These are phyloP conservation scores for Melanotaenia duboulayi DNA, from an alignment of 2,113 vertebrate species.

Conservation along the genomic window DNA sequence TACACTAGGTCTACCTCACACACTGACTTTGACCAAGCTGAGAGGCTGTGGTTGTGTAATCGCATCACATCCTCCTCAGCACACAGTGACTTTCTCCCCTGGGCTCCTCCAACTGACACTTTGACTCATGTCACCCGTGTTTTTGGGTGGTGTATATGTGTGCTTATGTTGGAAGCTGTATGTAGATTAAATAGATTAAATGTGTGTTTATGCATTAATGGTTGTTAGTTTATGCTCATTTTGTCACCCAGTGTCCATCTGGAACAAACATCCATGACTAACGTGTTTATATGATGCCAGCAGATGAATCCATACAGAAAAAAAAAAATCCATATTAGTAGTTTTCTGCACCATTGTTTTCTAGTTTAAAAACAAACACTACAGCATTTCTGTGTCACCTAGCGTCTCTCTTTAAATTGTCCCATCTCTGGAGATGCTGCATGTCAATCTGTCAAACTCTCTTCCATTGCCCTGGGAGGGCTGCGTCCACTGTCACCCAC, in stretches of 20 bases:
- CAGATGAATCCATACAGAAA: slow-evolving; percentile 1
- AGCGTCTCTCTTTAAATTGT: neutral
- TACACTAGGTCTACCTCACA: slow-evolving; percentile 19
- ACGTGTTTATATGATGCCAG: slow-evolving; percentile 18
- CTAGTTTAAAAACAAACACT: slow-evolving; percentile 27
- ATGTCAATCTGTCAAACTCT: slow-evolving; percentile 19
- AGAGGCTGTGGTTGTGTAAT: slow-evolving; percentile 68
- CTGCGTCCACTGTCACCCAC: slow-evolving; percentile 20
- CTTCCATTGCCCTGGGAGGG: neutral
- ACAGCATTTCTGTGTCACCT: slow-evolving; percentile 10
- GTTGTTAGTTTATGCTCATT: slow-evolving; percentile 6
- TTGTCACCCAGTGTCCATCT: neutral
- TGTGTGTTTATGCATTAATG: neutral
- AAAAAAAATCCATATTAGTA: neutral
- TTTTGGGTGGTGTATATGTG: slow-evolving; percentile 7
- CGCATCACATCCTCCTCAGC: slow-evolving; percentile 30
- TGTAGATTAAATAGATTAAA: neutral
- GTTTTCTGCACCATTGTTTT: neutral
- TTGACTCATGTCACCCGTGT: slow-evolving; percentile 60
- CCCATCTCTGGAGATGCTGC: slow-evolving; percentile 14
- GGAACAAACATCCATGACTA: slow-evolving; percentile 4
- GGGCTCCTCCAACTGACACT: slow-evolving; percentile 63
- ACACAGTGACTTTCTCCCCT: slow-evolving; percentile 30
- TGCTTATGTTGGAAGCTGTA: neutral
- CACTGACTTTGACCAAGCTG: slow-evolving; percentile 31